phyloP scores from a whole-genome alignment of 2,888 invertebrate genomes.

The Pseudococcus viburni region DNA sequence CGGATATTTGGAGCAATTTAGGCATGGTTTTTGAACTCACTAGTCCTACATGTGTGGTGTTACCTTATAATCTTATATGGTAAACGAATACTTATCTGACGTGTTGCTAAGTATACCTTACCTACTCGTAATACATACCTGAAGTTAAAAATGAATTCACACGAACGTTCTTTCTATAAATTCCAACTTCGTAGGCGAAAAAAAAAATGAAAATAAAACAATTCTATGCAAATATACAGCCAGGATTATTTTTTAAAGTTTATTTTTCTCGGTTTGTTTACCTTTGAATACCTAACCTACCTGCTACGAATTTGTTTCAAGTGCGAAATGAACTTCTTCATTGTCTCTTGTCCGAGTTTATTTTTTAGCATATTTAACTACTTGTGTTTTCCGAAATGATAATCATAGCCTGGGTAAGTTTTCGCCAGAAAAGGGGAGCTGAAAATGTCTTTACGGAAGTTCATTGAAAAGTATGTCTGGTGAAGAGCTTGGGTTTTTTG shows the following conservation, averaged over 20 bases:
- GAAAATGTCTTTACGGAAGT: not conserved
- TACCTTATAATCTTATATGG: not conserved
- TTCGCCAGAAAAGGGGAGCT: not conserved
- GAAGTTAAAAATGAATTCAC: slow-evolving; percentile 4
- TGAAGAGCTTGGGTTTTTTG: too few species aligned
- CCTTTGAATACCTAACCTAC: not conserved
- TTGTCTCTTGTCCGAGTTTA: slow-evolving; percentile 4
- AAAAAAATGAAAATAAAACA: not conserved
- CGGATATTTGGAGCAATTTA: not conserved
- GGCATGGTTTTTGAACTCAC: not conserved
- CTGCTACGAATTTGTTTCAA: not conserved
- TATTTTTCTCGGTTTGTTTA: slow-evolving; percentile 17
- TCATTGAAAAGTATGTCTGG: too few species aligned
- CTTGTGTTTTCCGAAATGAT: not conserved
- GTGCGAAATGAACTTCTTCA: slow-evolving; percentile 10
- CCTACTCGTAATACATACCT: not conserved
- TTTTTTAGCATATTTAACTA: not conserved
- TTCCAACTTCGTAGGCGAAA: not conserved
- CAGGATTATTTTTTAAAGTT: slow-evolving; percentile 11
- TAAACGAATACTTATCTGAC: not conserved
- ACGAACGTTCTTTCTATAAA: not conserved
- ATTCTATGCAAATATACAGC: slow-evolving; percentile 9
- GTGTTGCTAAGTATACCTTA: not conserved
- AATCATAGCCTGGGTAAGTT: not conserved
- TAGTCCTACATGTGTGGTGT: not conserved